Base-by-base conservation (phyloP, 2,888 invertebrate genomes). In the Phyllotreta striolata region DNA sequence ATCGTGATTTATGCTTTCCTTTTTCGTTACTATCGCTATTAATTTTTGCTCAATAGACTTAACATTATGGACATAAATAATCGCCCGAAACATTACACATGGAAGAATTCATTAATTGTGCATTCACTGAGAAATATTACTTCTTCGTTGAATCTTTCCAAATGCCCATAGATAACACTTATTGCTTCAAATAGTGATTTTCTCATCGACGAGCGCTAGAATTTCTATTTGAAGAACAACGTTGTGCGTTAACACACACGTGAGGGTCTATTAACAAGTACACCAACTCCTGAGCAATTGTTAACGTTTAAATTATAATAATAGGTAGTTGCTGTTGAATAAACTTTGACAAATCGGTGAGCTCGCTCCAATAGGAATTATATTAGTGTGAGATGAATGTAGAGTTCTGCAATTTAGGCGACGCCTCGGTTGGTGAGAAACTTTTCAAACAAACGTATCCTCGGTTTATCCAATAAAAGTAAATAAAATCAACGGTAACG, bases 241-340 rank as follows among this genome's bases (percentile, higher is more conserved):
- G 24, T 47, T 13, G 24, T 14, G 9, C 47, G 24, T 9, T 24
- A 47, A 24, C 24, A 14, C n/a, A 47, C 24, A n/a, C 34, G 6
- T 24, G 9, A 3, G n/a, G 12, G 43, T 44, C 44, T 44, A 44
- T 44, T 44, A 44, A n/a, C 44, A 14, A 24, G 10, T 14, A 14
- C 34, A 47, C 47, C 13, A 47, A 47, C 47, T 47, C 24, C 47
- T 47, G 47, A 47, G 47, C 14, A 47, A 47, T 47, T 47, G 47
- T 47, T 13, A 47, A 47, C 12, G 47, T 34, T 44, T 9, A 44
- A 14, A 44, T 44, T 13, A 5, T 24, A 24, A 24, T 24, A 24
- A 24, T 24, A 24, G 14, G 14, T 44, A 44, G 44, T 44, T 44
- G 44, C 44, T 14, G 47, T 47, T 47, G 47, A 47, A 47, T 47